Evolutionary conservation across 2,797 vertebrate genomes (phyloP).

Genomic region (Orientallactaga sibirica): DNA sequence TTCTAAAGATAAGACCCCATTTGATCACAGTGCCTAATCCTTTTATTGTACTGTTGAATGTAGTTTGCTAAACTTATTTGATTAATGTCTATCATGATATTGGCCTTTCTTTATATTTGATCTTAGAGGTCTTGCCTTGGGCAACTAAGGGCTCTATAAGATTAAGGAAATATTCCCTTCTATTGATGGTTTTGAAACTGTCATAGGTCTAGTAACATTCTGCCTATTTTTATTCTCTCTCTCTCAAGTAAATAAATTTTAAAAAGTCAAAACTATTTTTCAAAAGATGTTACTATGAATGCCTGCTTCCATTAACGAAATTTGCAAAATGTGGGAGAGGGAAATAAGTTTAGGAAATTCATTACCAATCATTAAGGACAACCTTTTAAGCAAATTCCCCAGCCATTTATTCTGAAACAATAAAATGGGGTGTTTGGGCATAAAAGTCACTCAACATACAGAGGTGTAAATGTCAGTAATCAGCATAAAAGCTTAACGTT

Average conservation of each 20-base stretch:
- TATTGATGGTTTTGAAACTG: background rate
- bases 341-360: slow-evolving; percentile 77
- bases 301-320: background rate
- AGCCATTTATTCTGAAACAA: slow-evolving; percentile 72
- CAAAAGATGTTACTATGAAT: slow-evolving; percentile 42
- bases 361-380: slow-evolving; percentile 72
- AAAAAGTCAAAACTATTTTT: no score
- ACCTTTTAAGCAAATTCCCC: slow-evolving; percentile 76
- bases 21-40: background rate
- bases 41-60: background rate
- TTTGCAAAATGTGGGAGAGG: slow-evolving; percentile 67
- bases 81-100: background rate
- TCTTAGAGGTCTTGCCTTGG: background rate
- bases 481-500: slow-evolving; percentile 87
- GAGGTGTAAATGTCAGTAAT: slow-evolving; percentile 86
- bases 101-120: background rate
- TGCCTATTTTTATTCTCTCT: no score
- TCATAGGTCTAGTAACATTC: background rate
- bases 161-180: background rate
- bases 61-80: background rate
- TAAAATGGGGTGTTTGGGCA: slow-evolving; percentile 81
- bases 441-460: slow-evolving; percentile 83
- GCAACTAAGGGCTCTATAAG: background rate
- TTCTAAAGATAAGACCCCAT: background rate
- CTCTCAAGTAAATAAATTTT: no score